These are phyloP conservation scores for Melanostoma mellinum DNA, from an alignment of 2,888 invertebrate species.

Conservation along the genomic window DNA sequence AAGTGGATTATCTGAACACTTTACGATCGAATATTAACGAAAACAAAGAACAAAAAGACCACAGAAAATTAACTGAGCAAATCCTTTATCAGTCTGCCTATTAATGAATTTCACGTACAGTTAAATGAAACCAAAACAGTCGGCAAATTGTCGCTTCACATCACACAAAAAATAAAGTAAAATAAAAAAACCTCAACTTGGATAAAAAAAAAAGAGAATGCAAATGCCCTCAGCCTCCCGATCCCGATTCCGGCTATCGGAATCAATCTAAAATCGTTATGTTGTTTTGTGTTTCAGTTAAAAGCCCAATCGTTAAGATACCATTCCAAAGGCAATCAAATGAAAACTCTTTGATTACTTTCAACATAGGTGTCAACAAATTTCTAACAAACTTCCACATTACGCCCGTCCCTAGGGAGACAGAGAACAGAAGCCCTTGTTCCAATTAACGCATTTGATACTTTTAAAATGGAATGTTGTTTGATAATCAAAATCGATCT, in stretches of 20 bases:
- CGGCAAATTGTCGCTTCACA: no score
- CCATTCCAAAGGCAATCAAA: conserved; percentile 13
- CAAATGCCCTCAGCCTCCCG: no score
- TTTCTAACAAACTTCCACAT: conserved; percentile 54
- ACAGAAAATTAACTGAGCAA: no score
- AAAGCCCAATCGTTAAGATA: conserved; percentile 26
- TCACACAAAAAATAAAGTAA: no score
- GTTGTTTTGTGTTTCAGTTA: conserved; percentile 26
- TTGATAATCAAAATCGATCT: conserved; percentile 32
- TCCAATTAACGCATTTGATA: conserved; percentile 55
- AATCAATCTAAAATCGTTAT: conserved; percentile 42
- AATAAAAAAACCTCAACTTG: no score
- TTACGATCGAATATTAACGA: no score
- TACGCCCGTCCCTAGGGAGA: conserved; percentile 35
- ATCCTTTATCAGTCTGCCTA: no score
- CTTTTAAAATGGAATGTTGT: conserved; percentile 56
- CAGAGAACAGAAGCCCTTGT: conserved; percentile 54
- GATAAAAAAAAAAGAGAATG: no score
- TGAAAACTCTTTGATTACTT: conserved; percentile 26
- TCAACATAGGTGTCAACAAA: conserved; percentile 62
- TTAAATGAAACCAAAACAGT: no score
- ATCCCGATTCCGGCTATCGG: not conserved
- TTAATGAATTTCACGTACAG: no score
- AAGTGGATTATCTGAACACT: no score
- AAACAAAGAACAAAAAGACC: no score